phyloP scores from a whole-genome alignment of 1,140 invertebrate species.

The Muscidifurax raptorellus region DNA sequence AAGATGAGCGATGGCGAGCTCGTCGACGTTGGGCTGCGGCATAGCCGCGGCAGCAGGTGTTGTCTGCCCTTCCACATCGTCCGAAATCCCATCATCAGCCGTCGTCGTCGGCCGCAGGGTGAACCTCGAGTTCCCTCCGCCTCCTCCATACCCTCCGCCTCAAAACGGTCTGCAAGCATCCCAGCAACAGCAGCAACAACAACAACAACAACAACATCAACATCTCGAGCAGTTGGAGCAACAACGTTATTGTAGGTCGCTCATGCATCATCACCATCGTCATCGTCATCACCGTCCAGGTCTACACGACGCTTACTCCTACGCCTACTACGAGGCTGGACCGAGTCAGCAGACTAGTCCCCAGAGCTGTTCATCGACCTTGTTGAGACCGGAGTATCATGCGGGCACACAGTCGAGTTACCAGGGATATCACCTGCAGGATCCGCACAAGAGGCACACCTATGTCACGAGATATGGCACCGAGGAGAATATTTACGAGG shows the following conservation, averaged over 20 bases:
- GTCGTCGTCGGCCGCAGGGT: slow-evolving; percentile 61
- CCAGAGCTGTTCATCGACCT: slow-evolving; percentile 59
- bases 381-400: slow-evolving; percentile 32
- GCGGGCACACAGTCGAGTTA: slow-evolving; percentile 26
- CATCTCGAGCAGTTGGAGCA: slow-evolving; percentile 63
- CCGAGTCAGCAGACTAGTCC: slow-evolving; percentile 70
- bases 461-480: slow-evolving; percentile 87
- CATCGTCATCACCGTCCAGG: not conserved
- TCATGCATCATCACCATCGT: slow-evolving; percentile 63
- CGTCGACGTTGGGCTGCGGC: slow-evolving; percentile 38
- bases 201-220: slow-evolving; percentile 51
- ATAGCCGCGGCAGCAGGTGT: not conserved
- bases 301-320: slow-evolving; percentile 77
- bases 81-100: not conserved
- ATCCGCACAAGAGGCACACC: slow-evolving; percentile 78
- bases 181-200: not conserved
- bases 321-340: slow-evolving; percentile 85
- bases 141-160: slow-evolving; percentile 76
- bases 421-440: slow-evolving; percentile 41
- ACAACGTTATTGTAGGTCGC: slow-evolving; percentile 73
- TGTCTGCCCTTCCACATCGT: not conserved
- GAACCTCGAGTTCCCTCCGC: slow-evolving; percentile 76
- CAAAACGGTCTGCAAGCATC: slow-evolving; percentile 59
- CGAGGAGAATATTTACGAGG: slow-evolving; percentile 92
- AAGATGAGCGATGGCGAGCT: slow-evolving; percentile 49